Percentiles rank a stretch among this genome's conserved stretches.
Evolutionary conservation across 2,797 vertebrate genomes (phyloP).

Genomic region (Anabacerthia variegaticeps): DNA sequence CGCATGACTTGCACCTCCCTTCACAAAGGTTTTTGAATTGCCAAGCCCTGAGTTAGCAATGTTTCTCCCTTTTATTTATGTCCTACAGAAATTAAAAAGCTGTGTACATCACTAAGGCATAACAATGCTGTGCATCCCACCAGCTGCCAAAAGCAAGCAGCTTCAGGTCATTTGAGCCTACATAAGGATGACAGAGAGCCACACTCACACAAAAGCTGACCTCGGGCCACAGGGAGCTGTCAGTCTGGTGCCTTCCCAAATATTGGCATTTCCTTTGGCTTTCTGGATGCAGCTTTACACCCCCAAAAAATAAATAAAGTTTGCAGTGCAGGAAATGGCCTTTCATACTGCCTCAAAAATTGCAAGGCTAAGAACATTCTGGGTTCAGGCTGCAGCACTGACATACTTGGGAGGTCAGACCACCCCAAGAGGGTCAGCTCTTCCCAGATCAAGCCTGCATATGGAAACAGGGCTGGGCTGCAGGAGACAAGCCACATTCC

Average conservation of each 20-base stretch:
- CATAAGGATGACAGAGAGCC: neutral
- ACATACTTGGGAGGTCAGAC: neutral
- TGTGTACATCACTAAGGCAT: neutral
- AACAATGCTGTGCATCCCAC: neutral
- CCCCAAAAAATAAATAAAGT: neutral
- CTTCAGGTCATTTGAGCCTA: neutral
- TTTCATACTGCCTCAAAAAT: neutral
- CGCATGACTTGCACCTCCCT: neutral
- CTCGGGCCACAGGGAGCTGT: neutral
- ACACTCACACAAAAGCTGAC: neutral
- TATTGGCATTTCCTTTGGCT: neutral
- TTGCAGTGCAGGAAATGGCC: neutral
- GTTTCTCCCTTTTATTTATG: neutral
- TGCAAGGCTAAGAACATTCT: neutral
- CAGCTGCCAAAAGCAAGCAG: neutral
- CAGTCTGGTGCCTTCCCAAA: neutral
- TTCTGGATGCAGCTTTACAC: neutral
- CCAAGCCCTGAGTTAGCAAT: neutral
- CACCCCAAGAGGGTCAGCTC: neutral
- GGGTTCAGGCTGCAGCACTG: neutral
- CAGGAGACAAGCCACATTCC: neutral
- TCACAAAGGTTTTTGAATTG: neutral
- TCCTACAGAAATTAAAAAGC: neutral
- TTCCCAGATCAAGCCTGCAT: accelerated
- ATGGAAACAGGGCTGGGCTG: neutral